Conservation (phyloP, 2,888 invertebrate species). For the Agrochola macilenta region DNA sequence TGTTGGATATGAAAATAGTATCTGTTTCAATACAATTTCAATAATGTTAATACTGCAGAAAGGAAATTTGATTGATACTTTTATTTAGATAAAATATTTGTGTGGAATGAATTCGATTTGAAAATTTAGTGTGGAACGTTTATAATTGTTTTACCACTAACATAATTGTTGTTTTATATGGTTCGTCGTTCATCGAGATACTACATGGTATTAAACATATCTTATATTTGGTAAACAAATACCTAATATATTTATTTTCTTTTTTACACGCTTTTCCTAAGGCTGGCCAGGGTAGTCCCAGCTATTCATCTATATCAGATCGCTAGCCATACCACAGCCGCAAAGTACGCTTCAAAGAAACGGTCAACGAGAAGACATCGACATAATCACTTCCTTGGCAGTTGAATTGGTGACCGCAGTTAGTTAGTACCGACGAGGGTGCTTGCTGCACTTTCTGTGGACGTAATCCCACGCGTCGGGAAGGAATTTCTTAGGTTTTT, state of each 20-base stretch:
- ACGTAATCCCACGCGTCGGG: not conserved
- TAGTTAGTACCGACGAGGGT: slow-evolving; percentile 8
- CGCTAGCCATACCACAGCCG: too few species aligned
- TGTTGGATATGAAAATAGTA: not conserved
- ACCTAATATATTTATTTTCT: not conserved
- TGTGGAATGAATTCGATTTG: not conserved
- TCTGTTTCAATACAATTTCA: not conserved
- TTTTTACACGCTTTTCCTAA: not conserved
- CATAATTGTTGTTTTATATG: not conserved
- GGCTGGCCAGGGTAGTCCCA: not conserved
- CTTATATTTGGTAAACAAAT: not conserved
- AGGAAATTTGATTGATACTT: not conserved
- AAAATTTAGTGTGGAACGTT: not conserved
- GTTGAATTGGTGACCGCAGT: slow-evolving; percentile 11
- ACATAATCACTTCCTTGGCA: slow-evolving; percentile 19
- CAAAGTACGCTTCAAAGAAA: slow-evolving; percentile 9
- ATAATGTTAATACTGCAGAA: not conserved
- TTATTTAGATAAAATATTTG: not conserved
- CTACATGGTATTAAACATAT: not conserved
- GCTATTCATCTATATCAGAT: not conserved
- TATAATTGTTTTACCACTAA: not conserved
- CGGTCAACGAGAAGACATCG: not conserved
- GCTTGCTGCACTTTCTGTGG: slow-evolving; percentile 1
- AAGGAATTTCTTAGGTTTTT: slow-evolving; percentile 8
- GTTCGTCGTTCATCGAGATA: not conserved